Conservation (phyloP, 2,888 invertebrate genomes). For the Caenorhabditis afra region DNA sequence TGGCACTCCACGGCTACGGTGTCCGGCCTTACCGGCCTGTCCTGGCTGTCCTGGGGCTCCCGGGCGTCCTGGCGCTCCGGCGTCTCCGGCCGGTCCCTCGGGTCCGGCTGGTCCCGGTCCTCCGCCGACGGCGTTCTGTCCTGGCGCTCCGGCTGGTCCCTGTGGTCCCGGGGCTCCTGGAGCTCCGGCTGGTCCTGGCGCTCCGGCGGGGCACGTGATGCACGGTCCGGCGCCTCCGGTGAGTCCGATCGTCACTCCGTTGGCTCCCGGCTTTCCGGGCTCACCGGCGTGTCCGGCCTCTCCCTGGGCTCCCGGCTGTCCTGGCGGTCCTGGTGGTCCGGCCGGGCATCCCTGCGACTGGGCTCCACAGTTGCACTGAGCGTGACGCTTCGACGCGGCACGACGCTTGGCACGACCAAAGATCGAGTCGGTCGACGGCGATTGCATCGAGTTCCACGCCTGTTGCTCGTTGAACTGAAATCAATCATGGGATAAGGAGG, state of each 20-base stretch:
- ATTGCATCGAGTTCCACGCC: conserved; percentile 65
- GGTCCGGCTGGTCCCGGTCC: conserved; percentile 63
- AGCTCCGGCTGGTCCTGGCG: conserved; percentile 60
- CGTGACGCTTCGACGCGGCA: conserved; percentile 50
- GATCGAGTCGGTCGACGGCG: conserved; percentile 32
- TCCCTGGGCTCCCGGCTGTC: conserved; percentile 66
- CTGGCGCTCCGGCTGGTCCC: conserved; percentile 66
- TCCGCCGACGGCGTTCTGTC: conserved; percentile 58
- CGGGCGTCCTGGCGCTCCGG: conserved; percentile 64
- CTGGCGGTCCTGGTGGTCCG: conserved; percentile 68
- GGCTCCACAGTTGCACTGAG: conserved; percentile 68
- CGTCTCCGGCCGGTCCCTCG: conserved; percentile 65
- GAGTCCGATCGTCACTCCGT: conserved; percentile 67
- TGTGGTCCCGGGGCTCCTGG: conserved; percentile 59
- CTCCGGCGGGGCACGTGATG: conserved; percentile 58
- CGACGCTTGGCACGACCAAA: conserved; percentile 66
- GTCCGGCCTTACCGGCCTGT: conserved; percentile 44
- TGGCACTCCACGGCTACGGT: conserved; percentile 57
- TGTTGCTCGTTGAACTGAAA: conserved; percentile 60
- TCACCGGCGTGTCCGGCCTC: conserved; percentile 61
- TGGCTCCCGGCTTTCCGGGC: conserved; percentile 56
- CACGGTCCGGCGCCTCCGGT: conserved; percentile 62
- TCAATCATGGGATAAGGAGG: neutral
- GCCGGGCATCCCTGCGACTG: conserved; percentile 58
- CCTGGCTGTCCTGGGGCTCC: conserved; percentile 61